A percentile compares a stretch with the other conserved stretches of the same genome.
Conservation (phyloP, 2,113 vertebrate species). For the Propithecus coquereli region DNA sequence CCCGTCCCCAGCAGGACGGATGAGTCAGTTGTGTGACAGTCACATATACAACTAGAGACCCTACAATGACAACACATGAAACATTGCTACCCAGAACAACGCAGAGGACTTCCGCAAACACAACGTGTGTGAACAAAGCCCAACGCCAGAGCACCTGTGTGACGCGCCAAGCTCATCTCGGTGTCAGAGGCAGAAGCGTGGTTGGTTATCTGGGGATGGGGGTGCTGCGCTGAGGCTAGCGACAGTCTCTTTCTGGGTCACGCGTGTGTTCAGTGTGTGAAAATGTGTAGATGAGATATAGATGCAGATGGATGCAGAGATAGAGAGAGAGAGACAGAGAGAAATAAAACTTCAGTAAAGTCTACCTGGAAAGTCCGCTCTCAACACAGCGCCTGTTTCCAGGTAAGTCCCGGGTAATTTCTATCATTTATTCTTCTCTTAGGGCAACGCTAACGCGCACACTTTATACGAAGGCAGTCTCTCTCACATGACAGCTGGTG, state of each 20-base stretch:
- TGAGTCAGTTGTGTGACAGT: accelerated
- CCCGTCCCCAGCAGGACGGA: accelerated
- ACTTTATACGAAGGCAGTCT: no score
- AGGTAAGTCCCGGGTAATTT: neutral
- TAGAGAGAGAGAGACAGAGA: no score
- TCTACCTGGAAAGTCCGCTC: neutral
- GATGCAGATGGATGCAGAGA: neutral
- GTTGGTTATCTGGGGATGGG: neutral
- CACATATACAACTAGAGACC: accelerated
- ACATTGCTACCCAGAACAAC: accelerated
- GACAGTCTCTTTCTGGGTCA: neutral
- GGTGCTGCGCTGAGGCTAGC: neutral
- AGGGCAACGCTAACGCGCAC: accelerated
- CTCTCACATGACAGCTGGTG: neutral
- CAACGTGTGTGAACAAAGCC: accelerated
- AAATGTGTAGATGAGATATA: neutral
- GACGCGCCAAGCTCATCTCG: neutral
- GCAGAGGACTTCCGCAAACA: accelerated
- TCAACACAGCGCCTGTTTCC: neutral
- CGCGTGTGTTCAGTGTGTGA: no score
- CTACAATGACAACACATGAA: no score
- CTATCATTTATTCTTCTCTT: accelerated
- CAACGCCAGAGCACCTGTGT: no score
- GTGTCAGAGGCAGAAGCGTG: accelerated
- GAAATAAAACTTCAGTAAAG: neutral